Evolutionary conservation across 2,888 invertebrate genomes (phyloP), one percentile per base, ranked within the genome.

Genomic region (Pollenia angustigena): DNA sequence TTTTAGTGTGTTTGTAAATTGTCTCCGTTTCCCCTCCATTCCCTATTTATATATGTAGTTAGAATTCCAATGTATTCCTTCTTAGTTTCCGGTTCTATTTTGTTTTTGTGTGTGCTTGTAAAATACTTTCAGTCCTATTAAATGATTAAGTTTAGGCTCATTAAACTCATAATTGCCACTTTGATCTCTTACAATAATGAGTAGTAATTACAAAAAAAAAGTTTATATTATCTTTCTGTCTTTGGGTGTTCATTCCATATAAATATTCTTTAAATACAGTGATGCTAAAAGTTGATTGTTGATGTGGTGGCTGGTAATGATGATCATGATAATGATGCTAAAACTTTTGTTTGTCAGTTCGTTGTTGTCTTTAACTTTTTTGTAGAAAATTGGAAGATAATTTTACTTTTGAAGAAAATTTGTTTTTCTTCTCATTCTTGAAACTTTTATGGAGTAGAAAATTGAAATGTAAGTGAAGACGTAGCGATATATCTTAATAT

Each of bases 101-200:
- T 42, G 40, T 8, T 42, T 62, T 10, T 66, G 2, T 18, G 52
- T 68, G 66, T 56, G 42, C 6, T 32, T 32, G 64, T 14, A 72
- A 71, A 66, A 72, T 72, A 74, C 32, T 68, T 79, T 52, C 68
- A 79, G 78, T 68, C 79, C 74, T 81, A 72, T 87, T 81, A 81
- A 75, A 78, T 74, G 78, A 87, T 87, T 84, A 81, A 81, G 72
- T 76, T 81, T 84, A 78, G 83, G 80, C 72, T 81, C 83, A 87
- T 83, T 87, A 81, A 87, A 81, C 87, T 81, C 81, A 80, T 88
- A 88, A 88, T 85, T 88, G 81, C 85, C 80, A 84, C 84, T 85
- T 87, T 88, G 87, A 88, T 87, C 84, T 86, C 50, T 72, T 76
- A 50, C 46, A 81, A 81, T 72, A 81, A 80, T 68, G 78, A 81